Conservation (phyloP, 2,113 vertebrate species). For the Callipepla californica region DNA sequence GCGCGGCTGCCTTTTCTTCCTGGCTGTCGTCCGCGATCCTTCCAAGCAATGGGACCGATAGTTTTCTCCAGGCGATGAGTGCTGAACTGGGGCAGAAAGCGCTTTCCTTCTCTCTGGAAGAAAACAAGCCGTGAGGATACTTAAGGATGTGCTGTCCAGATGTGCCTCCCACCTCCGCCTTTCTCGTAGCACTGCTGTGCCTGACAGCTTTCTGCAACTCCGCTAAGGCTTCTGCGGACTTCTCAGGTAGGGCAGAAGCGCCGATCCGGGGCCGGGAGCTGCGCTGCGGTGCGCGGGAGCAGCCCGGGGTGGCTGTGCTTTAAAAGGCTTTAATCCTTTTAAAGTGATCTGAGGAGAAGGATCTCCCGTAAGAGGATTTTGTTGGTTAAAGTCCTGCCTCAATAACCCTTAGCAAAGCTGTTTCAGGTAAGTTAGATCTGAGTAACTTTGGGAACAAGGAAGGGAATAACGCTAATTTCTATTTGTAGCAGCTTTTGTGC, state of each 20-base stretch:
- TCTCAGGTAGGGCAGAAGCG: slow-evolving; percentile 82
- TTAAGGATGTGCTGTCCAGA: slow-evolving; percentile 88
- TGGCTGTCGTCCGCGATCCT: slow-evolving; percentile 9
- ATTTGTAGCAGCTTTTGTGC: background rate
- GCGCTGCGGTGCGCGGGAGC: background rate
- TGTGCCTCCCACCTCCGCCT: slow-evolving; percentile 75
- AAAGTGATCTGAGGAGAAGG: background rate
- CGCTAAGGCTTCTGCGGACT: slow-evolving; percentile 81
- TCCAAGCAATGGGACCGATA: slow-evolving; percentile 36
- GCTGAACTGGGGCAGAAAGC: background rate
- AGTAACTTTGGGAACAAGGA: background rate
- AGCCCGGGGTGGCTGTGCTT: background rate
- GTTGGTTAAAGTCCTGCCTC: background rate
- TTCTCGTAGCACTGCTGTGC: slow-evolving; percentile 83
- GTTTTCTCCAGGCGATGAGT: slow-evolving; percentile 26
- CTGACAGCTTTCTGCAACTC: slow-evolving; percentile 79
- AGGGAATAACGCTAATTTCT: background rate
- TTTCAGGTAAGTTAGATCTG: background rate
- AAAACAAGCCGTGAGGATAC: slow-evolving; percentile 58
- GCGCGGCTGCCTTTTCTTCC: slow-evolving; percentile 37
- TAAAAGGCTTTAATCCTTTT: slow-evolving; percentile 7
- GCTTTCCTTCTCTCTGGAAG: background rate
- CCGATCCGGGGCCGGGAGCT: background rate
- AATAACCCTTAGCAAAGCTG: background rate
- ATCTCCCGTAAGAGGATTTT: background rate